Conservation (phyloP, 2,797 vertebrate genomes). For the Microctenopoma stevenorrisi region DNA sequence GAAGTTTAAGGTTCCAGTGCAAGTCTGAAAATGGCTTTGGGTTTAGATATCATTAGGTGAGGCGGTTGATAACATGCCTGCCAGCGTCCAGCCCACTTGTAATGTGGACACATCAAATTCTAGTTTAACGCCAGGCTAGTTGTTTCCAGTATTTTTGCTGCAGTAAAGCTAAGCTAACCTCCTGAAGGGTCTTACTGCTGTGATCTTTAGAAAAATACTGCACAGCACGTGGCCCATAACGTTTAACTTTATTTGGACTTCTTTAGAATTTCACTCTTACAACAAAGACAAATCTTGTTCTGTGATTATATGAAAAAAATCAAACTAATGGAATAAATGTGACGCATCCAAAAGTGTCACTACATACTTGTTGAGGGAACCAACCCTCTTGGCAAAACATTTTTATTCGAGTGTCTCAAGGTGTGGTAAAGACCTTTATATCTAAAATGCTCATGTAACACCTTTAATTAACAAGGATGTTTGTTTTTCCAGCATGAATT, state of each 20-base stretch:
- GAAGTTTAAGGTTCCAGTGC: too few relatives aligned
- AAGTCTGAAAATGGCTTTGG: background rate
- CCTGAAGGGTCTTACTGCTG: too few relatives aligned
- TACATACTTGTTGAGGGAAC: background rate
- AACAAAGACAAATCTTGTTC: background rate
- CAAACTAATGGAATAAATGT: background rate
- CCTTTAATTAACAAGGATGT: constrained; percentile 32
- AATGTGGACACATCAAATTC: too few relatives aligned
- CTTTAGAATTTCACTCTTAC: constrained; percentile 16
- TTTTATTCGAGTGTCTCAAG: constrained; percentile 7
- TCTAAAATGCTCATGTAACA: constrained; percentile 19
- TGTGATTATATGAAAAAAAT: constrained; percentile 7
- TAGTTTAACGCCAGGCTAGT: too few relatives aligned
- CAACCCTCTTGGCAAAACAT: background rate
- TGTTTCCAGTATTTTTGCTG: too few relatives aligned
- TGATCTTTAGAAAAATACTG: too few relatives aligned
- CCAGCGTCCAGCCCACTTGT: too few relatives aligned
- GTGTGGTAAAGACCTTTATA: constrained; percentile 10
- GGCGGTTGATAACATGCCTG: too few relatives aligned
- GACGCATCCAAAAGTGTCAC: background rate
- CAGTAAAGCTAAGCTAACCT: too few relatives aligned
- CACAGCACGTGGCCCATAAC: too few relatives aligned
- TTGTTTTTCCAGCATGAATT: constrained; percentile 5
- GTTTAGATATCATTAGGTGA: background rate
- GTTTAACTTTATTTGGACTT: background rate